Evolutionary conservation across 1,140 invertebrate species (phyloP), one percentile per base, ranked within the genome.

Genomic region (Listronotus oregonensis): DNA sequence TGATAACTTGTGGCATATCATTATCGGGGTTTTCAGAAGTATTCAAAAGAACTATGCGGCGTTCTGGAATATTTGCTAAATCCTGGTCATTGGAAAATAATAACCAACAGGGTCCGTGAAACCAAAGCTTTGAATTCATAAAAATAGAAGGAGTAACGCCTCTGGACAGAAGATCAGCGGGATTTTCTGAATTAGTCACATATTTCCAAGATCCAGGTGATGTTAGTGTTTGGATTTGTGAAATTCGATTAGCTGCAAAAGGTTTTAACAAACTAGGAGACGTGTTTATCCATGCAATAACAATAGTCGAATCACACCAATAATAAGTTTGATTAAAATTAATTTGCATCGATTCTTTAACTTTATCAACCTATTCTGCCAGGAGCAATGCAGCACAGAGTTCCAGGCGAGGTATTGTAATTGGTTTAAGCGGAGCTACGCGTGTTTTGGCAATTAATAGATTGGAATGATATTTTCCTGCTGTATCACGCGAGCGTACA

Each of bases 221-320:
- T 0, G 78, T 73, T 0, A 67, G 50, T 11, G 75, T 70, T 39
- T 76, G 76, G 18, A 79, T 78, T 55, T 73, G 69, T 11, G 72
- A 66, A 2, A 80, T 58, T 11, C 75, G 52, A 49, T 79, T 78
- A 9, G 77, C 76, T 1, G 80, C 77, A 64, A 72, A 79, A 0
- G 75, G 73, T 68, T 81, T 75, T 44, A 72, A 71, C 10, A 55
- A 50, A 27, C 63, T 47, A 7, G 78, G 64, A 21, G 50, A 31
- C 10, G 49, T 39, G 7, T 49, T 55, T 49, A 75, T 40, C 46
- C 60, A 64, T 11, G 14, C n/a, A 11, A 67, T 18, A n/a, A 44
- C 54, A 27, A 67, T 52, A 14, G 7, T 37, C 6, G 58, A 62
- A 46, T 67, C 59, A 31, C 12, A 40, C 65, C 32, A 34, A 6